phyloP scores from a whole-genome alignment of 2,113 vertebrate genomes.

The Mirounga angustirostris region DNA sequence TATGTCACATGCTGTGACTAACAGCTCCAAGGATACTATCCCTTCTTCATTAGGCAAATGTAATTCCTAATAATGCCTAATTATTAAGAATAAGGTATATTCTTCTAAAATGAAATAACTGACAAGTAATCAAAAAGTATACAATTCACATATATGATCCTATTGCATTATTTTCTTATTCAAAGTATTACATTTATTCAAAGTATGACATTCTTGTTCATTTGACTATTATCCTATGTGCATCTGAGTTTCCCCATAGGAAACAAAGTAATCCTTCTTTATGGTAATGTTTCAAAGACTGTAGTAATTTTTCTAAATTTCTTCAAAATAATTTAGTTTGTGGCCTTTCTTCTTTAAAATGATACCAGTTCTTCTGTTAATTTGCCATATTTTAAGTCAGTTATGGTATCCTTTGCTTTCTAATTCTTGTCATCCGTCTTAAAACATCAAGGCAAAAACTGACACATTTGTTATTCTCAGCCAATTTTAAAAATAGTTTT shows the following conservation, averaged over 20 bases:
- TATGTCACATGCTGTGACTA: constrained; percentile 43
- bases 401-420: not conserved
- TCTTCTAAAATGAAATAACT: constrained; percentile 63
- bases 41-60: constrained; percentile 62
- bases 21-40: not conserved
- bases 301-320: constrained; percentile 32
- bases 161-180: not conserved
- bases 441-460: constrained; percentile 31
- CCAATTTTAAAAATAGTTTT: constrained; percentile 26
- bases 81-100: constrained; percentile 56
- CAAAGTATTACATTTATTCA: not conserved
- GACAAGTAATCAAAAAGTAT: constrained; percentile 53
- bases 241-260: not conserved
- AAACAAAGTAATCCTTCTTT: not conserved
- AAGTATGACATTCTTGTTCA: not conserved
- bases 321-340: constrained; percentile 16
- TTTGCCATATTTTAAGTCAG: not conserved
- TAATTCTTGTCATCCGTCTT: not conserved
- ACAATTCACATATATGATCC: constrained; percentile 9
- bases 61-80: constrained; percentile 69
- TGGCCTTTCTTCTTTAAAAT: not conserved
- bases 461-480: not conserved
- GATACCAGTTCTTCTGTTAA: not conserved
- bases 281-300: not conserved
- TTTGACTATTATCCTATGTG: not conserved